Percentiles rank a stretch among this genome's conserved stretches.
Evolutionary conservation across 2,888 invertebrate species (phyloP).

Genomic region (Mesochorus sp.): DNA sequence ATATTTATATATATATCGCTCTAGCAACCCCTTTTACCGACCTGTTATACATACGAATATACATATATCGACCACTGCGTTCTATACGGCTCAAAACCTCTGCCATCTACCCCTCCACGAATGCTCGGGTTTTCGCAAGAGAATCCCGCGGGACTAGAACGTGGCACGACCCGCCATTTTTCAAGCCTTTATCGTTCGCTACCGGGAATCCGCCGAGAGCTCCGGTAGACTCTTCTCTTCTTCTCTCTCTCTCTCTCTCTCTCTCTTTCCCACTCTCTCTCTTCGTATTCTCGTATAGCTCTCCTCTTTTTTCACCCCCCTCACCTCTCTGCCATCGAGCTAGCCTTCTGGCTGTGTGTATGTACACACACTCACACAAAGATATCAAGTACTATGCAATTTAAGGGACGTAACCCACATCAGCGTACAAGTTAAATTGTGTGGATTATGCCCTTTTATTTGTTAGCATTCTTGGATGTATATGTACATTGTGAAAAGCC

Average conservation of each 20-base stretch:
- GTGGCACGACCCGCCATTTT: slow-evolving; percentile 61
- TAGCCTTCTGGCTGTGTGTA: not conserved
- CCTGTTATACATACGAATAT: not conserved
- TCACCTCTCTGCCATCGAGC: slow-evolving; percentile 11
- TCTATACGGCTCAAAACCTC: slow-evolving; percentile 22
- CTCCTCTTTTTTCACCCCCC: slow-evolving; percentile 7
- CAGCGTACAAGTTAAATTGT: not conserved
- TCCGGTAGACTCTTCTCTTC: slow-evolving; percentile 20
- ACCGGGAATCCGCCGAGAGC: slow-evolving; percentile 50
- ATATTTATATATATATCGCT: not conserved
- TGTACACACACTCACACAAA: not conserved
- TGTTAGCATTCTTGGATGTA: not conserved
- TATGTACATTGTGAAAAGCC: not conserved
- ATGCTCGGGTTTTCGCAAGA: slow-evolving; percentile 42
- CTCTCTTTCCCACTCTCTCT: slow-evolving; percentile 1
- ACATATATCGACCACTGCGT: slow-evolving; percentile 7
- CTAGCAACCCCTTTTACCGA: slow-evolving; percentile 41
- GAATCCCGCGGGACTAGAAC: slow-evolving; percentile 61
- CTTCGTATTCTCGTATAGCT: not conserved
- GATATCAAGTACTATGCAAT: not conserved
- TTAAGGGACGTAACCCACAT: not conserved
- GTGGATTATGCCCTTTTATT: slow-evolving; percentile 1
- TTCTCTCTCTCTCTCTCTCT: slow-evolving; percentile 8
- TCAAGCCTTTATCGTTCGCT: slow-evolving; percentile 64
- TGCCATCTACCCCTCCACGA: slow-evolving; percentile 39